Percentiles rank a stretch among this genome's conserved stretches.
These are phyloP conservation scores for Passer domesticus DNA, from an alignment of 2,113 vertebrate species.

Conservation along the genomic window DNA sequence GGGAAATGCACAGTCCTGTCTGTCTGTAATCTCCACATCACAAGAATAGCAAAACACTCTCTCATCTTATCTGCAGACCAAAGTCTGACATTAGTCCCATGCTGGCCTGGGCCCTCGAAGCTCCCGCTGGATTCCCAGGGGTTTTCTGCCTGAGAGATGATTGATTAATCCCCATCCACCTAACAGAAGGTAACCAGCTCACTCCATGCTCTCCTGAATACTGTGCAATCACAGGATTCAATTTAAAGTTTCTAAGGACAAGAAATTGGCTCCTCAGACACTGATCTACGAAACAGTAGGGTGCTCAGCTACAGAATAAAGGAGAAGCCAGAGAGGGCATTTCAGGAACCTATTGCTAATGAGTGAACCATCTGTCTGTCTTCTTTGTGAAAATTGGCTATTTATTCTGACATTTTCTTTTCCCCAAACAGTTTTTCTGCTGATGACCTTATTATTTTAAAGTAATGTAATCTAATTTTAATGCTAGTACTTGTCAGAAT, in stretches of 20 bases:
- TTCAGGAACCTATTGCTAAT: constrained; percentile 24
- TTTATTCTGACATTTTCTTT: constrained; percentile 28
- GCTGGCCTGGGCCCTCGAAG: background rate
- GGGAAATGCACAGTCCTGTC: constrained; percentile 1
- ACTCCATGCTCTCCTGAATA: background rate
- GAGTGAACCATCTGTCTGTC: constrained; percentile 47
- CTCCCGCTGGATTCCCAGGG: background rate
- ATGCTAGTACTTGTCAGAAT: background rate
- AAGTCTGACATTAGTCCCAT: background rate
- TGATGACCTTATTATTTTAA: constrained; percentile 28
- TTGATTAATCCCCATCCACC: background rate
- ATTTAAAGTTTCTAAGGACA: background rate
- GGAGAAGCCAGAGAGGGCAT: background rate
- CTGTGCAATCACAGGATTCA: background rate
- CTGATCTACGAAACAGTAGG: background rate
- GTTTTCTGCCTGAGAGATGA: rapidly evolving
- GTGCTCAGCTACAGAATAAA: constrained; percentile 20
- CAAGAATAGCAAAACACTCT: background rate
- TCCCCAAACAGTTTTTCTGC: background rate
- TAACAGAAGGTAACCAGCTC: background rate
- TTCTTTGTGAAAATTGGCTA: constrained; percentile 8
- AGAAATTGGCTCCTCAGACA: background rate
- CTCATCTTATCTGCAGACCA: background rate
- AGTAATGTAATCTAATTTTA: constrained; percentile 13
- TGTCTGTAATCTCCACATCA: constrained; percentile 32